phyloP scores from a whole-genome alignment of 2,113 vertebrate genomes.

The Phalacrocorax aristotelis region DNA sequence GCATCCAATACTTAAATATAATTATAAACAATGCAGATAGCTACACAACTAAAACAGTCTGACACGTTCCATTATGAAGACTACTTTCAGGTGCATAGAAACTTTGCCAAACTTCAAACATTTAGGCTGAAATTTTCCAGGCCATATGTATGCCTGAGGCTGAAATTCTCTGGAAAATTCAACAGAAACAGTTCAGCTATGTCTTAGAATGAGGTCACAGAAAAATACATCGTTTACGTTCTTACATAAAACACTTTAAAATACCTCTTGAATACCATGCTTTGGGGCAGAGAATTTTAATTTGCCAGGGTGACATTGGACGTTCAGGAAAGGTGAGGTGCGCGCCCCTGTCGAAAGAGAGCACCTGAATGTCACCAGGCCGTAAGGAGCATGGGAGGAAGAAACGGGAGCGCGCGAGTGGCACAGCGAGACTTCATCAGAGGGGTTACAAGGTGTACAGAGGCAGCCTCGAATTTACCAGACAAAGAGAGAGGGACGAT shows the following conservation, averaged over 20 bases:
- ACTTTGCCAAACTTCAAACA: slow-evolving; percentile 52
- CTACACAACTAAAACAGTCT: not conserved
- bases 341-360: not conserved
- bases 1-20: not conserved
- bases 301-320: not conserved
- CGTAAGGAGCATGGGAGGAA: not conserved
- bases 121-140: slow-evolving; percentile 61
- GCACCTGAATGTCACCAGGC: not conserved
- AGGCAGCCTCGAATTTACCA: not conserved
- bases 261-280: not conserved
- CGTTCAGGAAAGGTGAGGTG: not conserved
- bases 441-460: not conserved
- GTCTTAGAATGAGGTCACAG: slow-evolving; percentile 60
- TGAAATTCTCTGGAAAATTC: slow-evolving; percentile 60
- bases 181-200: slow-evolving; percentile 39
- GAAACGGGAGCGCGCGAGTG: accelerated
- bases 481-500: not conserved
- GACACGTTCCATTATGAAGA: not conserved
- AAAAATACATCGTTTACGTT: slow-evolving; percentile 44
- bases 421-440: not conserved
- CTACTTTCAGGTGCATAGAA: slow-evolving; percentile 40
- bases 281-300: slow-evolving; percentile 28
- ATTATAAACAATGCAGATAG: not conserved
- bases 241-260: slow-evolving; percentile 47
- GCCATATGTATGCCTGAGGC: slow-evolving; percentile 46